These are phyloP conservation scores for Serrognathus titanus DNA, from an alignment of 2,888 invertebrate species.

Conservation along the genomic window DNA sequence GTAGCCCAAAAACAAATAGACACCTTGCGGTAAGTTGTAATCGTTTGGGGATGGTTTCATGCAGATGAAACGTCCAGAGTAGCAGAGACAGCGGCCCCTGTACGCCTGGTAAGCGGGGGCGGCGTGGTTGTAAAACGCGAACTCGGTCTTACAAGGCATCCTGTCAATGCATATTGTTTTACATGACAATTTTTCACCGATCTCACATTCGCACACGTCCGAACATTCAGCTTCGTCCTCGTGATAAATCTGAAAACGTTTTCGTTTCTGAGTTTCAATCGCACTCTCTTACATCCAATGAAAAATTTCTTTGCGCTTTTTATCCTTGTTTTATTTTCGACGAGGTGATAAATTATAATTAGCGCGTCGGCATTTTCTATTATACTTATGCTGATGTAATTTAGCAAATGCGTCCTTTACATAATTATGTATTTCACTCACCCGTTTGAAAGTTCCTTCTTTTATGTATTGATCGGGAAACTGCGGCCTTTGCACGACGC, in stretches of 20 bases:
- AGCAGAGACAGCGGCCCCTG: conserved; percentile 84
- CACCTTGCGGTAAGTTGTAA: conserved; percentile 77
- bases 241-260: conserved; percentile 66
- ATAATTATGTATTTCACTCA: conserved; percentile 49
- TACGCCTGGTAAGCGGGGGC: conserved; percentile 88
- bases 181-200: conserved; percentile 74
- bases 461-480: conserved; percentile 80
- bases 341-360: no score
- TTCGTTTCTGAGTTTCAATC: not conserved
- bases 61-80: conserved; percentile 88
- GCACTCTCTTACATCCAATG: no score
- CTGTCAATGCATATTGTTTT: conserved; percentile 86
- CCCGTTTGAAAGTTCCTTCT: conserved; percentile 82
- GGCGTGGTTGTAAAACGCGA: conserved; percentile 87
- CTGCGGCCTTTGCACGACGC: conserved; percentile 79
- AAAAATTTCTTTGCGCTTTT: no score
- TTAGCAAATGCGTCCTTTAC: not conserved
- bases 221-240: conserved; percentile 88
- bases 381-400: not conserved
- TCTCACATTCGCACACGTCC: conserved; percentile 83
- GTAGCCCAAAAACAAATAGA: conserved; percentile 85
- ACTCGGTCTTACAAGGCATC: conserved; percentile 81
- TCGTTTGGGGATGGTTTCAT: conserved; percentile 79
- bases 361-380: no score
- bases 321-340: no score